Evolutionary conservation across 1,140 invertebrate genomes (phyloP).

Genomic region (Polypedilum pembai): DNA sequence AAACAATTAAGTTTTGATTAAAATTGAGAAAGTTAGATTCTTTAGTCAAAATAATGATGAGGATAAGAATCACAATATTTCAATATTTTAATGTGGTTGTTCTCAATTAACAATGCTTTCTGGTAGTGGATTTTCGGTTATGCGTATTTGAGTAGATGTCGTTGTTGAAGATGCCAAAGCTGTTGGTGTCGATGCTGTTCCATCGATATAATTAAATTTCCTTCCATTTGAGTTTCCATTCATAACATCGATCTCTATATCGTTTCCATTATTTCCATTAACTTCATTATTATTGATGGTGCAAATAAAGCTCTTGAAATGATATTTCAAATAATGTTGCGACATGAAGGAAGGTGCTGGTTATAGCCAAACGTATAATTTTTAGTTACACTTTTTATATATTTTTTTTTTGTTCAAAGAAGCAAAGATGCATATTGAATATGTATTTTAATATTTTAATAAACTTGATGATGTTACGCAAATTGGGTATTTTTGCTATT

Average conservation of each 20-base stretch:
- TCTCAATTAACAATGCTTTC: no score
- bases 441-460: background rate
- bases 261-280: slow-evolving; percentile 36
- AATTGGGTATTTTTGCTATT: slow-evolving; percentile 7
- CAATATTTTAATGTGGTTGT: no score
- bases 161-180: no score
- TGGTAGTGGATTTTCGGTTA: slow-evolving; percentile 44
- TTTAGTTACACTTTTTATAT: slow-evolving; percentile 10
- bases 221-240: slow-evolving; percentile 31
- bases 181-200: slow-evolving; percentile 30
- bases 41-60: no score
- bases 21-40: no score
- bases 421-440: background rate
- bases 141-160: slow-evolving; percentile 41
- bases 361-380: slow-evolving; percentile 19
- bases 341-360: slow-evolving; percentile 24
- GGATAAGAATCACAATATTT: no score
- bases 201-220: slow-evolving; percentile 33
- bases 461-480: slow-evolving; percentile 21
- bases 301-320: slow-evolving; percentile 22
- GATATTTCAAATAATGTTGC: slow-evolving; percentile 28
- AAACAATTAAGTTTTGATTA: no score
- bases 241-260: background rate
- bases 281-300: slow-evolving; percentile 14
- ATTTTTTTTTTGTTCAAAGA: background rate